Evolutionary conservation across 2,797 vertebrate genomes (phyloP).

Genomic region (Tadarida brasiliensis): DNA sequence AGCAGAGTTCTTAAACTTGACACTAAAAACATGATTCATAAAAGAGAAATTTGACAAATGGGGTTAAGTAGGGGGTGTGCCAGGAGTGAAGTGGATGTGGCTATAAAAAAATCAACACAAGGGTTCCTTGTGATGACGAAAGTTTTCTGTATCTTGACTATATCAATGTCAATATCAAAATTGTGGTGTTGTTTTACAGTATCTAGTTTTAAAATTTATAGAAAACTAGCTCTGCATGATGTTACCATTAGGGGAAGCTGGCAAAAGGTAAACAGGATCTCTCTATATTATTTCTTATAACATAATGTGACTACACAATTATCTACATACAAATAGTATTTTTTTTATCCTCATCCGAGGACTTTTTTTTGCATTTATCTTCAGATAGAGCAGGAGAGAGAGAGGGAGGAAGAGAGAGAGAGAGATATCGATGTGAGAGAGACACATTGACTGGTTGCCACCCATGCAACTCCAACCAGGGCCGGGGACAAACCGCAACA

Average conservation of each 20-base stretch:
- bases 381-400: no score
- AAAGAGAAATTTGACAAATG: background rate
- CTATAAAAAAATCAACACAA: background rate
- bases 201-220: background rate
- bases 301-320: background rate
- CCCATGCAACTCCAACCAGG: no score
- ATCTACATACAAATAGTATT: background rate
- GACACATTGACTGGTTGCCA: no score
- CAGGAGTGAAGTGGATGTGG: background rate
- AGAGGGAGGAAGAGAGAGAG: no score
- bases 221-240: background rate
- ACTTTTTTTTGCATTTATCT: no score
- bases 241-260: background rate
- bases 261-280: background rate
- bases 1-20: background rate
- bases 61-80: background rate
- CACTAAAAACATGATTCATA: background rate
- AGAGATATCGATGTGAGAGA: no score
- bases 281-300: background rate
- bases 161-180: background rate
- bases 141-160: background rate
- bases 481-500: no score
- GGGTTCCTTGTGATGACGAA: background rate
- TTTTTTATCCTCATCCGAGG: background rate
- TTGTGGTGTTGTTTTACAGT: background rate